Base-by-base conservation (phyloP, 2,797 vertebrate species). In the Acanthurus tractus region DNA sequence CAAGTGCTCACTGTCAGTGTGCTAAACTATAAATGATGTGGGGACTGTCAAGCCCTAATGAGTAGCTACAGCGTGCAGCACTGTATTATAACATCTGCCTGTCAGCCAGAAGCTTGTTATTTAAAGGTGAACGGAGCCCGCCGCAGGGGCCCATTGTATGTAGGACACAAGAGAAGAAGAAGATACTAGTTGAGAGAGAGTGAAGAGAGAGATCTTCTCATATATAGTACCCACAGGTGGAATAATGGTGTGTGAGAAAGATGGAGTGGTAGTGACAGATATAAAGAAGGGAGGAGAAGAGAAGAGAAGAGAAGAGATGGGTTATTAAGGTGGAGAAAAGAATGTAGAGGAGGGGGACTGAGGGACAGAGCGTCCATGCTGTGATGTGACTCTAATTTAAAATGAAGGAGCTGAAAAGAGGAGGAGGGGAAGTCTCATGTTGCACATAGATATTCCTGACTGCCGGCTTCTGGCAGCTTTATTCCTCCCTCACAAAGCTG, bases 331-430 rank as follows among this genome's bases (percentile, higher is more conserved):
- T 52, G 65, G 57, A 72, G 54, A 82, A 84, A 55, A 56, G 56
- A 66, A 83, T 63, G 61, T 83, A 63, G 34, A 70, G 63, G 65
- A 40, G 59, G 67, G 23, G 42, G 58, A 2, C 38, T 55, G 44
- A 50, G 48, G 49, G 36, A 54, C 57, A 50, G 54, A 42, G 75
- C 23, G 17, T 66, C 36, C 76, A 61, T 87, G 86, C 70, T 78
- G 63, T 80, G 78, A 81, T 71, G 77, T 93, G 91, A 93, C 74
- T 90, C 75, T 93, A 87, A 94, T 93, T 89, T 88, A 89, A 91
- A 89, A 87, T 91, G 91, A 93, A 91, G 85, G 89, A 89, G 83
- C 82, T 89, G 82, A 34, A 89, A 88, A 88, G 81, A 81, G 75
- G 86, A 53, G 50, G 49, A 67, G 50, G 82, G 57, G 70, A 71